Evolutionary conservation across 2,888 invertebrate species (phyloP).

Genomic region (Sminthurides aquaticus): DNA sequence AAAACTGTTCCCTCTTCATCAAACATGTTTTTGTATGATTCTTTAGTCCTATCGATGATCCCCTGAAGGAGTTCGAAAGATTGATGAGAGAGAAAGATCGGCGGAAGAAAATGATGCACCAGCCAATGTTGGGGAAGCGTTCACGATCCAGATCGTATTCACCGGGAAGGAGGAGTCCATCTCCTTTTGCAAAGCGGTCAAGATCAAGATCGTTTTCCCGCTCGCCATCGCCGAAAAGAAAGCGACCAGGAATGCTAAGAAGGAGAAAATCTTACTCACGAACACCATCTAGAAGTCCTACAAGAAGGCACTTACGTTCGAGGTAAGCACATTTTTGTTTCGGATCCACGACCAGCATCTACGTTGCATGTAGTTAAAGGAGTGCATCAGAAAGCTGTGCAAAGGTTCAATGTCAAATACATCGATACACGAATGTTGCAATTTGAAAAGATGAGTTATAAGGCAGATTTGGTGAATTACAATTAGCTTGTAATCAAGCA

Average conservation of each 20-base stretch:
- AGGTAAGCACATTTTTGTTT: conserved; percentile 24
- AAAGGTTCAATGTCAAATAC: too few species aligned
- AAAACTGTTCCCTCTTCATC: too few species aligned
- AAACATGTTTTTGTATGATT: not conserved
- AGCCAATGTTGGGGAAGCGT: conserved; percentile 48
- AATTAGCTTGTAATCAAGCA: too few species aligned
- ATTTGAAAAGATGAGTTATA: too few species aligned
- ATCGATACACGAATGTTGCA: too few species aligned
- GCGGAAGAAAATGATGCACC: conserved; percentile 48
- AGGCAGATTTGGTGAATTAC: too few species aligned
- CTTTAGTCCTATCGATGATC: conserved; percentile 68
- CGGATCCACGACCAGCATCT: too few species aligned
- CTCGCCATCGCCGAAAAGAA: conserved; percentile 42
- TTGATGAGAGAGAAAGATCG: conserved; percentile 78
- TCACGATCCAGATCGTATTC: conserved; percentile 48
- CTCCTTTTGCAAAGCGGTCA: conserved; percentile 43
- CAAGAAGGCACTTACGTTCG: conserved; percentile 19
- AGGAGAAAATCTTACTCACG: conserved; percentile 45
- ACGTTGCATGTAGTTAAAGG: conserved; percentile 30
- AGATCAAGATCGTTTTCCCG: conserved; percentile 44
- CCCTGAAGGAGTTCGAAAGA: conserved; percentile 76
- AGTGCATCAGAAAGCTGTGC: too few species aligned
- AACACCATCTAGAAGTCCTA: conserved; percentile 48
- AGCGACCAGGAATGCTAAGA: conserved; percentile 26
- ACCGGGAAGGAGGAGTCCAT: conserved; percentile 42